Conservation (phyloP, 1,140 invertebrate genomes). For the Zaprionus lachaisei region DNA sequence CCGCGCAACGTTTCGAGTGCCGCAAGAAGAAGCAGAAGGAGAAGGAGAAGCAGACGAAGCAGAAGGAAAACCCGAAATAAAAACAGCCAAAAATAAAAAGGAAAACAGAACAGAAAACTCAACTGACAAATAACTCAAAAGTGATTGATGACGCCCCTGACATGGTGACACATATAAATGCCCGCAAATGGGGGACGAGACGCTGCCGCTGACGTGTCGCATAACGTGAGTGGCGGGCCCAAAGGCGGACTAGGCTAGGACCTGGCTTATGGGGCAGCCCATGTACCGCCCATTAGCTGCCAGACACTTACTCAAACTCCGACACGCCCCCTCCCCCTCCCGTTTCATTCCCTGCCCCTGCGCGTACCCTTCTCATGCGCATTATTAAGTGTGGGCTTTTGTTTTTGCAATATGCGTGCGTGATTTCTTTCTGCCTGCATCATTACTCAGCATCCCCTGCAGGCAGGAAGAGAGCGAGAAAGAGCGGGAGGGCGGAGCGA, state of each 20-base stretch:
- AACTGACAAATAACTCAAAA: slow-evolving; percentile 79
- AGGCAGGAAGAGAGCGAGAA: neutral
- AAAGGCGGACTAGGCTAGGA: neutral
- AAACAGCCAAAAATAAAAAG: neutral
- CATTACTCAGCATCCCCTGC: slow-evolving; percentile 64
- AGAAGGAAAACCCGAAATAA: neutral
- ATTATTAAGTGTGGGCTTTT: slow-evolving; percentile 42
- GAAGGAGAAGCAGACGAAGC: neutral
- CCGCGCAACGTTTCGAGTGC: slow-evolving; percentile 20
- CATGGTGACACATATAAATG: slow-evolving; percentile 81
- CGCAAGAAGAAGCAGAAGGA: neutral
- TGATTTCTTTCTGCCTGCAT: slow-evolving; percentile 64
- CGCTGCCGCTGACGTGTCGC: slow-evolving; percentile 68
- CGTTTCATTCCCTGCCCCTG: neutral
- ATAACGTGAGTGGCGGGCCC: neutral
- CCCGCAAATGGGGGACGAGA: slow-evolving; percentile 73
- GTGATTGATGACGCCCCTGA: slow-evolving; percentile 77
- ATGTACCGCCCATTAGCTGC: slow-evolving; percentile 39
- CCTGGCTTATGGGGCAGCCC: slow-evolving; percentile 16
- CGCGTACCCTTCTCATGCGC: neutral
- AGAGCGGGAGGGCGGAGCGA: neutral
- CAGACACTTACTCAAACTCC: slow-evolving; percentile 31
- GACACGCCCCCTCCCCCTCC: neutral
- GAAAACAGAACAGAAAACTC: slow-evolving; percentile 22
- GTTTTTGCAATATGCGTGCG: slow-evolving; percentile 62